Percentiles rank a stretch among this genome's conserved stretches.
Conservation (phyloP, 1,140 invertebrate genomes). For the Drosophila chauvacae region DNA sequence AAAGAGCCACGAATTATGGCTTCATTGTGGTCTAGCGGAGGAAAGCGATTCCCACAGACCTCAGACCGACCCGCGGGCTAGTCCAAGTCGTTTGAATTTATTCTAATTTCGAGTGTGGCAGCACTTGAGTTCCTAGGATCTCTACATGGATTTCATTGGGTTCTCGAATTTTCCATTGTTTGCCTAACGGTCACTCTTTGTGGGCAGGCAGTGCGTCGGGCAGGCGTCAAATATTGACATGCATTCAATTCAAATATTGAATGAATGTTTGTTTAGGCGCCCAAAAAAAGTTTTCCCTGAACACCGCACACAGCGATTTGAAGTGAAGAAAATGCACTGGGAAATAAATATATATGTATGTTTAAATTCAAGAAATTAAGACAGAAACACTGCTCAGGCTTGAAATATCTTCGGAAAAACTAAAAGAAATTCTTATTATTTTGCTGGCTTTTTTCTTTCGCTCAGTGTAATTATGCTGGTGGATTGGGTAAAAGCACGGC, state of each 20-base stretch:
- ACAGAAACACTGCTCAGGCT: neutral
- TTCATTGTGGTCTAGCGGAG: conserved; percentile 58
- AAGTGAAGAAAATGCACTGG: neutral
- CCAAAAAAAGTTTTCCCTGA: conserved; percentile 25
- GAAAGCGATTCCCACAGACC: conserved; percentile 53
- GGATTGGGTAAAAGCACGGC: conserved; percentile 49
- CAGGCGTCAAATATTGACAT: conserved; percentile 69
- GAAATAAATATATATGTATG: neutral
- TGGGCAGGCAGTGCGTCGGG: conserved; percentile 5
- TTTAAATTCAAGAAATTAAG: too few species aligned
- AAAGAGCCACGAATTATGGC: conserved; percentile 68
- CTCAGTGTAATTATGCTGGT: conserved; percentile 17
- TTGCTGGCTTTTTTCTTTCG: neutral
- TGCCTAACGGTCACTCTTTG: conserved; percentile 58
- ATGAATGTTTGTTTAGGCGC: conserved; percentile 69
- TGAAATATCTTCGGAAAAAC: neutral
- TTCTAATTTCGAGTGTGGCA: conserved; percentile 71
- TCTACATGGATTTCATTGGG: conserved; percentile 24
- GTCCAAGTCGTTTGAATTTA: conserved; percentile 56
- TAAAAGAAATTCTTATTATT: neutral
- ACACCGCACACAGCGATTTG: conserved; percentile 6
- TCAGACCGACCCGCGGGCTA: conserved; percentile 13
- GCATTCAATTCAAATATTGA: conserved; percentile 63
- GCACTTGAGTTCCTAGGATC: conserved; percentile 48
- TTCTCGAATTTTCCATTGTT: conserved; percentile 39